Conservation (phyloP, 1,140 invertebrate species). For the Colletes gigas region DNA sequence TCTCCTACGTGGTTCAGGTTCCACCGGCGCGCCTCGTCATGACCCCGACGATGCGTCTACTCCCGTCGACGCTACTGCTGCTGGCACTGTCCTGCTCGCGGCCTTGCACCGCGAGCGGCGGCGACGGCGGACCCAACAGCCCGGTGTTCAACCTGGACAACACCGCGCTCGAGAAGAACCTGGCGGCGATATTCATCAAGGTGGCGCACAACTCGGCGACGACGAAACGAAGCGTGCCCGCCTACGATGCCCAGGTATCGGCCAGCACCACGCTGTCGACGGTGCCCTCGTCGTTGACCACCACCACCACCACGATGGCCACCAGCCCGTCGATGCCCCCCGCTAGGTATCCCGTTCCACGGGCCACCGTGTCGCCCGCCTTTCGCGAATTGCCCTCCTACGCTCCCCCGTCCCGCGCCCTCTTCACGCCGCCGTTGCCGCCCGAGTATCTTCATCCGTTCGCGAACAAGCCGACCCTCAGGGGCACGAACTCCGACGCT, state of each 20-base stretch:
- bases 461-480: conserved; percentile 90
- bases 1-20: conserved; percentile 35
- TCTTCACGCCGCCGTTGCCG: conserved; percentile 90
- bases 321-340: conserved; percentile 70
- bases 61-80: conserved; percentile 28
- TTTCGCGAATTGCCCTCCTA: conserved; percentile 87
- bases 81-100: conserved; percentile 25
- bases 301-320: conserved; percentile 78
- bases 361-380: conserved; percentile 72
- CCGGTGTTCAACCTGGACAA: conserved; percentile 76
- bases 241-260: conserved; percentile 83
- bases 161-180: conserved; percentile 82
- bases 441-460: conserved; percentile 90
- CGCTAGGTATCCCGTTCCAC: conserved; percentile 65
- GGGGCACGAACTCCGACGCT: conserved; percentile 85
- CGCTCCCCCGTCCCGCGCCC: conserved; percentile 87
- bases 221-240: conserved; percentile 85
- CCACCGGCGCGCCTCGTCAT: conserved; percentile 44
- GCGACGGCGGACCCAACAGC: conserved; percentile 76
- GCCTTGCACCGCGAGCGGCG: conserved; percentile 41
- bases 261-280: conserved; percentile 82
- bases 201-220: conserved; percentile 85
- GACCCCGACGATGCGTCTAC: conserved; percentile 50
- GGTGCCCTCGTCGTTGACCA: conserved; percentile 83
- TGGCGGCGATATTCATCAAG: conserved; percentile 86